phyloP scores from a whole-genome alignment of 37 sponge, comb jelly and placozoan species.

The Aphrocallistes beatrix region DNA sequence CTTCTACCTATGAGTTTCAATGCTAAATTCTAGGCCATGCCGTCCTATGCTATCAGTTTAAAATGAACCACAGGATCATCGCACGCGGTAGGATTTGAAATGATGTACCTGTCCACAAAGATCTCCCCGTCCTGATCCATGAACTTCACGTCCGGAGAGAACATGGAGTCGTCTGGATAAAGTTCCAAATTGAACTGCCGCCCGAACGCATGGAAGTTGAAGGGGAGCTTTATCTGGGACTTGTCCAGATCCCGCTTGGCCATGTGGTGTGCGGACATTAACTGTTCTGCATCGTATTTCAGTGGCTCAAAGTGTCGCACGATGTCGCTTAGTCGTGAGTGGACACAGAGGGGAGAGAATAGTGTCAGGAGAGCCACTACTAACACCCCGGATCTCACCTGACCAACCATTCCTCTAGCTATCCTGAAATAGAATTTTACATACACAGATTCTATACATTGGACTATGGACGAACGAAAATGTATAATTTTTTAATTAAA shows the following conservation, averaged over 20 bases:
- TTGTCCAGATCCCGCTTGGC: not conserved
- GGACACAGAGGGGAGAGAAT: not conserved
- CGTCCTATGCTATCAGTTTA: too few relatives aligned
- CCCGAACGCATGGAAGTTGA: not conserved
- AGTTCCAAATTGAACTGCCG: not conserved
- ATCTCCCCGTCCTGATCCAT: not conserved
- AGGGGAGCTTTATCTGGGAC: constrained; percentile 1
- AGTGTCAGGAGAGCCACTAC: not conserved
- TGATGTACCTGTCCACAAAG: not conserved
- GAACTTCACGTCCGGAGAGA: not conserved
- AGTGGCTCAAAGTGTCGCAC: not conserved
- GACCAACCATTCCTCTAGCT: too few relatives aligned
- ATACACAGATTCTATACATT: too few relatives aligned
- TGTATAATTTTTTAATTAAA: too few relatives aligned
- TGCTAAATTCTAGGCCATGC: too few relatives aligned
- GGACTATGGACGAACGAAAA: too few relatives aligned
- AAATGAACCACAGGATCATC: too few relatives aligned
- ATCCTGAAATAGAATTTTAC: too few relatives aligned
- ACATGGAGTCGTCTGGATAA: constrained; percentile 4
- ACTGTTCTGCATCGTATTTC: not conserved
- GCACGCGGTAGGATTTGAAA: too few relatives aligned
- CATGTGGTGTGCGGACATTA: not conserved
- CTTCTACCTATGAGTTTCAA: too few relatives aligned
- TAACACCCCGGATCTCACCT: too few relatives aligned
- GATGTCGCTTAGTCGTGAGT: not conserved